Evolutionary conservation across 2,113 vertebrate genomes (phyloP), one percentile per base, ranked within the genome.

Genomic region (Engystomops pustulosus): DNA sequence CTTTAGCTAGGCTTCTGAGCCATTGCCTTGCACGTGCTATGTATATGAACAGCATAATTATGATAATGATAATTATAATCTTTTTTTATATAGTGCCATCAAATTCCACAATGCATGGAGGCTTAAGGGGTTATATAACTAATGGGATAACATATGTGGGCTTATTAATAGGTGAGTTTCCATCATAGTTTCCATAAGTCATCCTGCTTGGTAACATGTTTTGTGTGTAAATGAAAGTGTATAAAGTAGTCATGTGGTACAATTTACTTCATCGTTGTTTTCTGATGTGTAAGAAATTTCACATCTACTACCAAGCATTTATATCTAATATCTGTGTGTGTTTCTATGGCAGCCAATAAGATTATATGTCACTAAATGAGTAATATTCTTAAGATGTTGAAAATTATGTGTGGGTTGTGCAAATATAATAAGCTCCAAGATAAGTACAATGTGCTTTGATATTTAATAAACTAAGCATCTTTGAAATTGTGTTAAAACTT

Each of bases 361-460:
- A 68, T 55, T 84, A 84, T 84, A 60, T 84, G 74, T 84, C 82
- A 84, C 72, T 62, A 84, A 77, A 84, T 69, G 74, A 78, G 62
- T 84, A 84, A 84, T 84, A 62, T 78, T 77, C 82, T 84, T 84
- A 58, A 84, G 45, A 68, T 34, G 82, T 44, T 78, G 82, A 78
- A 78, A 77, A 84, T 84, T 77, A 84, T 84, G 72, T 69, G 82
- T 84, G 74, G 82, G 82, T 32, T 78, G 72, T 78, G 44, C 45
- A 84, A 84, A 84, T 78, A 84, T 78, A 84, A 84, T 84, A 84
- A 84, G 82, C 60, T 78, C n/a, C 17, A 55, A 69, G 74, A 78
- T 84, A 36, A 78, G 82, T 78, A 78, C 74, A 84, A 62, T 69
- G 58, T 25, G 9, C 32, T 78, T 44, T 10, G 17, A 62, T 32